Percentiles rank a stretch among this genome's conserved stretches.
Evolutionary conservation across 2,113 vertebrate species (phyloP).

Genomic region (Gasterosteus aculeatus): DNA sequence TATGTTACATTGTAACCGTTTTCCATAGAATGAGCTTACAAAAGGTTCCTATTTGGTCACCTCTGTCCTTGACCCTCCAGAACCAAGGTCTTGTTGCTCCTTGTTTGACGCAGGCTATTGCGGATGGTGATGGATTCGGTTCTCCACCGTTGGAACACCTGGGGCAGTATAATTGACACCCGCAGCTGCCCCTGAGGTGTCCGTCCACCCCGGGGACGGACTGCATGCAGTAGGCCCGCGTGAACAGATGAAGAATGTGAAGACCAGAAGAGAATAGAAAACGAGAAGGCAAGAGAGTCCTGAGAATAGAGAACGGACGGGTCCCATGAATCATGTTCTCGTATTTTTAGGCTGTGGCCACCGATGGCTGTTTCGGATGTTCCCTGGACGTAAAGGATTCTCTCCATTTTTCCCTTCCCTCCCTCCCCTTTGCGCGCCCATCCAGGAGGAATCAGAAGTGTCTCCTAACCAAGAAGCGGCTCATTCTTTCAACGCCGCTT

Average conservation of each 20-base stretch:
- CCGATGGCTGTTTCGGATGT: constrained; percentile 21
- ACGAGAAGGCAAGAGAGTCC: constrained; percentile 17
- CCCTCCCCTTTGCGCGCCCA: constrained; percentile 25
- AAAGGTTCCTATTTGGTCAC: background rate
- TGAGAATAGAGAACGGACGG: constrained; percentile 28
- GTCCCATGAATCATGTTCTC: constrained; percentile 41
- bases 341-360: constrained; percentile 40
- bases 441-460: constrained; percentile 65
- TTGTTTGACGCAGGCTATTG: constrained; percentile 15
- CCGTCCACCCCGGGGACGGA: constrained; percentile 38
- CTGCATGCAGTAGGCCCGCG: constrained; percentile 34
- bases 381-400: constrained; percentile 31
- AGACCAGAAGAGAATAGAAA: constrained; percentile 43
- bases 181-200: constrained; percentile 53
- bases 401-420: constrained; percentile 7
- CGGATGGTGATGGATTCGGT: constrained; percentile 30
- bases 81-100: background rate
- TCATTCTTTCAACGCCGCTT: constrained; percentile 58
- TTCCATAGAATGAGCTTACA: background rate
- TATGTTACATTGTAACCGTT: background rate
- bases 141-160: constrained; percentile 37
- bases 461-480: constrained; percentile 53
- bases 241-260: constrained; percentile 59
- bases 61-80: background rate
- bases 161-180: constrained; percentile 34